Evolutionary conservation across 2,113 vertebrate species (phyloP).

Genomic region (Odocoileus hemionus): DNA sequence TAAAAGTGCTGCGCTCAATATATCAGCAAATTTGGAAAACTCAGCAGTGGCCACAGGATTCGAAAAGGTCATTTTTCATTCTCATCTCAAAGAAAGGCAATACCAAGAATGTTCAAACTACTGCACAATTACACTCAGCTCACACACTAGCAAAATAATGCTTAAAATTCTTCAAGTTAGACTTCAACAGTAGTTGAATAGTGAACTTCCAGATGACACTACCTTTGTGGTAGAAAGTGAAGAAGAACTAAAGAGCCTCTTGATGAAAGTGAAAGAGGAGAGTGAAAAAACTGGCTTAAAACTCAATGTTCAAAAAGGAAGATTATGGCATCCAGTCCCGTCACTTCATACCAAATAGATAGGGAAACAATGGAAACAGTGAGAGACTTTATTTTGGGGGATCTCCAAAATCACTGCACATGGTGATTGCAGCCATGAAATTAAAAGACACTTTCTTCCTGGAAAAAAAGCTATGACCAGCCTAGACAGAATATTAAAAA

Average conservation of each 20-base stretch:
- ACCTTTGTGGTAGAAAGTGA: background rate
- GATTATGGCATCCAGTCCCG: background rate
- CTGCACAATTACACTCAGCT: background rate
- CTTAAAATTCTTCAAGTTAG: background rate
- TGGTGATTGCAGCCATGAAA: background rate
- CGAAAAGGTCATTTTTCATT: background rate
- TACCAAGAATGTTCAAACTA: background rate
- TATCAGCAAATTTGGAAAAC: background rate
- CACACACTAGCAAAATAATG: background rate
- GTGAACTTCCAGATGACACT: background rate
- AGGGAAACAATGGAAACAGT: background rate
- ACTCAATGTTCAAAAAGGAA: background rate
- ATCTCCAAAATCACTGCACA: background rate
- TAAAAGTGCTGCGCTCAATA: background rate
- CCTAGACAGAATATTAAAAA: background rate
- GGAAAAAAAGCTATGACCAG: background rate
- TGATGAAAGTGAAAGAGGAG: background rate
- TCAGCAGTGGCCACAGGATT: background rate
- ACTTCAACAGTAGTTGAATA: background rate
- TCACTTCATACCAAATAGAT: background rate
- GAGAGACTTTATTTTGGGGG: background rate
- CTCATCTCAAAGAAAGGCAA: background rate
- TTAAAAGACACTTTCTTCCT: background rate
- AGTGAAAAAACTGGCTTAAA: background rate
- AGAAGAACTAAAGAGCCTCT: background rate